Percentiles rank a stretch among this genome's conserved stretches.
Evolutionary conservation across 2,113 vertebrate species (phyloP).

Genomic region (Varanus komodoensis): DNA sequence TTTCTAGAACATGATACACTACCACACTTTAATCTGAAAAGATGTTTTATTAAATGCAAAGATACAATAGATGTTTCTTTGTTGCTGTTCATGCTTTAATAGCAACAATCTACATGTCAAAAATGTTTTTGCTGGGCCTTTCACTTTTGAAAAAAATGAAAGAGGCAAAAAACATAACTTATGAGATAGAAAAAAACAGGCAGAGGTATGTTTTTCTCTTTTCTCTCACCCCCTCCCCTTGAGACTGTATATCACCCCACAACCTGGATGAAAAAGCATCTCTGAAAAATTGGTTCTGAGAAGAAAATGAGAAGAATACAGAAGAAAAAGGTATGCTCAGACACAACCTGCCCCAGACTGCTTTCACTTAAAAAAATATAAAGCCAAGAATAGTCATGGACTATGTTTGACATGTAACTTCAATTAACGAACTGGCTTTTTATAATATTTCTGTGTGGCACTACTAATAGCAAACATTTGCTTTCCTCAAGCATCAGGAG

Average conservation of each 20-base stretch:
- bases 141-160: neutral
- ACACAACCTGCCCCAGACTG: neutral
- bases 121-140: neutral
- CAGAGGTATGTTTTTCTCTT: too few species aligned
- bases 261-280: neutral
- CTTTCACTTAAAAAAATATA: neutral
- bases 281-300: neutral
- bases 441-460: conserved; percentile 30
- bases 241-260: neutral
- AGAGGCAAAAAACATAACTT: neutral
- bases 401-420: neutral
- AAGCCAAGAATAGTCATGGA: neutral
- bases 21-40: neutral
- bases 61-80: neutral
- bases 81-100: neutral
- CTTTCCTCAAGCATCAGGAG: conserved; percentile 1
- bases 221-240: neutral
- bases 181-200: too few species aligned
- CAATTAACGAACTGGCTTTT: neutral
- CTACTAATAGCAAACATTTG: neutral
- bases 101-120: neutral
- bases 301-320: neutral
- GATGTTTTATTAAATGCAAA: neutral
- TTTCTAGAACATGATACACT: neutral
- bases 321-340: neutral